phyloP scores from a whole-genome alignment of 2,113 vertebrate genomes.

The Crotalus horridus region DNA sequence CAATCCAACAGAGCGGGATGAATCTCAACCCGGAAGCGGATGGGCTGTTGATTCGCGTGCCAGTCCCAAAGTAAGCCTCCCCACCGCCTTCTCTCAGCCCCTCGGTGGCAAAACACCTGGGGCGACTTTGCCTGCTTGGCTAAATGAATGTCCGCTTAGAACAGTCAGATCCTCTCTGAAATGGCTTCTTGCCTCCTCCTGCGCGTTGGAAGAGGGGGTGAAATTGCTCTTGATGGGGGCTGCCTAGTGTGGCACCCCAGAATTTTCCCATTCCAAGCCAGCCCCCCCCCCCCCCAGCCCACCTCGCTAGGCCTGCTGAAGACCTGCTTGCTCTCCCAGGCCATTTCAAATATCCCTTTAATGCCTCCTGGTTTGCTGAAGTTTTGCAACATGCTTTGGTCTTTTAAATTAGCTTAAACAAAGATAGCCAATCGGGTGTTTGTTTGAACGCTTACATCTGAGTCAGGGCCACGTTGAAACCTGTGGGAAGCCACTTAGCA shows the following conservation, averaged over 20 bases:
- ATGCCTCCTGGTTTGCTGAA: neutral
- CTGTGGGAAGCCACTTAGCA: neutral
- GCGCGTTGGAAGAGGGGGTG: neutral
- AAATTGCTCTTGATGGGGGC: neutral
- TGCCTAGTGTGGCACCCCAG: neutral
- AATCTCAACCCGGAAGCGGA: conserved; percentile 96
- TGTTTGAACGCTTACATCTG: neutral
- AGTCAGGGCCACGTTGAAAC: neutral
- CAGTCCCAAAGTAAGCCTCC: conserved; percentile 90
- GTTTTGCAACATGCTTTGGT: neutral
- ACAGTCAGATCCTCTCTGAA: neutral
- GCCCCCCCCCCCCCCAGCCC: no score
- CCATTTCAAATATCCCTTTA: neutral
- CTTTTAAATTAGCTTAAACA: neutral
- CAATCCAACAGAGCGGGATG: conserved; percentile 93
- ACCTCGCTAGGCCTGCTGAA: no score
- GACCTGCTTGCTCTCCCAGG: neutral
- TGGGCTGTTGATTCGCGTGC: conserved; percentile 87
- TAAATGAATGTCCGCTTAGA: neutral
- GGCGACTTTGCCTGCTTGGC: neutral
- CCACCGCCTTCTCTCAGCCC: neutral
- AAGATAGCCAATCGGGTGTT: neutral
- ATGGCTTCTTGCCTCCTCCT: neutral
- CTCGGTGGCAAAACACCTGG: neutral
- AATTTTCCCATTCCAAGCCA: neutral